Evolutionary conservation across 2,888 invertebrate genomes (phyloP), one percentile per base, ranked within the genome.

Genomic region (Nesidiocoris tenuis): DNA sequence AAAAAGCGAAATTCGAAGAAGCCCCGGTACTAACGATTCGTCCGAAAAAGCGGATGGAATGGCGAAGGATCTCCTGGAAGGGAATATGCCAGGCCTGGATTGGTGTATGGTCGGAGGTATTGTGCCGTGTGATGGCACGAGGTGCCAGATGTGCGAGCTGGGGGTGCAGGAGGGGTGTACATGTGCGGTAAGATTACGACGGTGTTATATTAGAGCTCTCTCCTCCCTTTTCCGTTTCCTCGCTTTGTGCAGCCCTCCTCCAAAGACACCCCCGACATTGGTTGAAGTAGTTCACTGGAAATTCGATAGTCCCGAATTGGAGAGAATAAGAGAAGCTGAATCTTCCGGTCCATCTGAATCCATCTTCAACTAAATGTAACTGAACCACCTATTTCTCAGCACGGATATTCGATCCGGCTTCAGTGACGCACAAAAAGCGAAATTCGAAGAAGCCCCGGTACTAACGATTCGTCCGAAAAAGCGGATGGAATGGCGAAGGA

Each of bases 191-290:
- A 65, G 65, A 54, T 65, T 22, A 23, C 22, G 22, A 9, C 22
- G 22, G 67, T 55, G 54, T 67, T 67, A 67, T 67, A 67, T 67
- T 56, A 67, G 67, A 54, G n/a, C 16, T 67, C 56, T 67, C 55
- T 54, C 23, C 22, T 55, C 17, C n/a, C 39, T 67, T 21, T 22
- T 54, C 21, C 67, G 22, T 19, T 12, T n/a, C 22, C 17, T 22
- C 22, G 22, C 22, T 67, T 39, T 55, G 22, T 55, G 55, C 21
- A 19, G 67, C 18, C 54, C 39, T 56, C 55, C 55, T 39, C 39
- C 39, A 39, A 39, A 39, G 12, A 39, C 5, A 39, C 5, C 39
- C 12, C 39, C 12, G 39, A 39, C 12, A 39, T 39, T 39, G 12
- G 3, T 39, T 12, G 3, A n/a, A n/a, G n/a, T 12, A 39, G 5